These are phyloP conservation scores for Lasaia peninsularis DNA, from an alignment of 1,140 invertebrate genomes.

Conservation along the genomic window DNA sequence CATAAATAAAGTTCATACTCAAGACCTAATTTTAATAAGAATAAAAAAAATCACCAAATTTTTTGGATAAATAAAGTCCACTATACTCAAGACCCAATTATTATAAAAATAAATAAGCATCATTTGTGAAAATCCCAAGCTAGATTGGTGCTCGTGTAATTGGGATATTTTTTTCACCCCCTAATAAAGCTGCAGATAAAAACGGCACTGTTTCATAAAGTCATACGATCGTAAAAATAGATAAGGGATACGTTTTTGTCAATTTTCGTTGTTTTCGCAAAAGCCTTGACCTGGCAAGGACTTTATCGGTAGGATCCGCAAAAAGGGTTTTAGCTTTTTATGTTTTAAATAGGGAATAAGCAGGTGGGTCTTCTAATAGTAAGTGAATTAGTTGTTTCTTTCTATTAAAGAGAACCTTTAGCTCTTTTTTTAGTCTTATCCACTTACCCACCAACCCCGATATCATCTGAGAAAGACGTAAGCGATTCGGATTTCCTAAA, in stretches of 20 bases:
- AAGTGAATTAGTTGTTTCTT: no score
- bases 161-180: not conserved
- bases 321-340: not conserved
- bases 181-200: constrained; percentile 2
- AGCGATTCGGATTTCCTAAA: no score
- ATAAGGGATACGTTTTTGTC: constrained; percentile 6
- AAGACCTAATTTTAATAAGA: no score
- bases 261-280: constrained; percentile 10
- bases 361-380: no score
- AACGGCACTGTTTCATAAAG: constrained; percentile 4
- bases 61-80: no score
- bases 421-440: no score
- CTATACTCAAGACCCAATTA: not conserved
- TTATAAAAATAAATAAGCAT: not conserved
- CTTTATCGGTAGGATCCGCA: not conserved
- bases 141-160: not conserved
- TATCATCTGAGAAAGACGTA: no score
- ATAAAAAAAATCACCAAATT: no score
- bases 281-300: not conserved
- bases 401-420: no score
- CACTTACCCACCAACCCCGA: no score
- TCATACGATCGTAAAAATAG: constrained; percentile 7
- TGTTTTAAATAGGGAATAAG: no score
- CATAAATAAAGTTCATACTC: no score
- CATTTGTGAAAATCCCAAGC: not conserved